Percentiles rank a stretch among this genome's conserved stretches.
phyloP scores from a whole-genome alignment of 35 echinoderm and acorn worm species.

The Ptychodera flava region DNA sequence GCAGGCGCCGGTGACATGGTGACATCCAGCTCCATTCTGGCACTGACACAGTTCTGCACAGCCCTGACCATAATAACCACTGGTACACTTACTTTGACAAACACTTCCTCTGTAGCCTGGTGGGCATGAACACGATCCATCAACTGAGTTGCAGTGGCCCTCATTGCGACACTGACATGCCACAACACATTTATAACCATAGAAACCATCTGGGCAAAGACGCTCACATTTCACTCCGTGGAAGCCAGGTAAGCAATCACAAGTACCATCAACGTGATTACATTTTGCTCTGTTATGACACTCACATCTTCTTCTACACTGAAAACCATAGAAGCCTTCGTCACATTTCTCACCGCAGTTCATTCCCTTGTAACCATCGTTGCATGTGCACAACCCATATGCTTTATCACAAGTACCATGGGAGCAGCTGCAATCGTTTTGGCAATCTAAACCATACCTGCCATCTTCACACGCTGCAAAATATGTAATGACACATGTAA shows the following conservation, averaged over 20 bases:
- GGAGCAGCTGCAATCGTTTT: background rate
- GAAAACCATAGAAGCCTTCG: background rate
- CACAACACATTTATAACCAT: slow-evolving; percentile 39
- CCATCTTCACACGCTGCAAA: background rate
- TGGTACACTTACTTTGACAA: slow-evolving; percentile 39
- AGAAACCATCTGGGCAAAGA: slow-evolving; percentile 40
- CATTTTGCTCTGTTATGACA: slow-evolving; percentile 48
- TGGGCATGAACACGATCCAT: slow-evolving; percentile 52
- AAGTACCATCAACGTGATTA: slow-evolving; percentile 41
- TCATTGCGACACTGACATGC: slow-evolving; percentile 62
- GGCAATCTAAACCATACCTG: background rate
- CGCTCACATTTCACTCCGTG: slow-evolving; percentile 37
- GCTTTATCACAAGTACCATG: background rate
- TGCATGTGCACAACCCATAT: slow-evolving; percentile 58
- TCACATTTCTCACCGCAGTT: slow-evolving; percentile 32
- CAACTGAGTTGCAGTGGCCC: slow-evolving; percentile 37
- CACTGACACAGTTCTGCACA: background rate
- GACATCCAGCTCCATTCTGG: background rate
- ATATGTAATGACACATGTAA: no score
- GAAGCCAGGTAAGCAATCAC: slow-evolving; percentile 64
- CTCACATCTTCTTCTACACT: slow-evolving; percentile 38
- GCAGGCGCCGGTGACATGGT: background rate
- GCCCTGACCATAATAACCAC: slow-evolving; percentile 39
- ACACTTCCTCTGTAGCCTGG: slow-evolving; percentile 55
- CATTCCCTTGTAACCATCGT: slow-evolving; percentile 49